Conservation (phyloP, 1,140 invertebrate genomes). For the Drosophila bocki region DNA sequence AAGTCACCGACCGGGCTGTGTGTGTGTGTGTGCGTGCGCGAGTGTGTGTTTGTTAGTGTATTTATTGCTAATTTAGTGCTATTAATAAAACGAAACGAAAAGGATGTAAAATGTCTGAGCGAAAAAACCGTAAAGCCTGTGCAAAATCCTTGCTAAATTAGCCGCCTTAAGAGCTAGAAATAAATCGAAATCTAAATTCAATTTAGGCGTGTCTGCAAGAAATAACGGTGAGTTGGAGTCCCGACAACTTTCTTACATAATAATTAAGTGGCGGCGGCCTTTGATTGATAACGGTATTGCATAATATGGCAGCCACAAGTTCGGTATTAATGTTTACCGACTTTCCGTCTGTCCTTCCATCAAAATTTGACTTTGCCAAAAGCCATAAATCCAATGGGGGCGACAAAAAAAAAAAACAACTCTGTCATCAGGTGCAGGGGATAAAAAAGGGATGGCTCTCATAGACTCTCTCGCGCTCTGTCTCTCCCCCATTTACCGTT, state of each 20-base stretch:
- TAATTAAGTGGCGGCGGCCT: not conserved
- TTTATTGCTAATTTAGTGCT: conserved; percentile 44
- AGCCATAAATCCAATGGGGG: conserved; percentile 23
- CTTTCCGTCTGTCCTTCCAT: conserved; percentile 26
- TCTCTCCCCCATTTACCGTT: conserved; percentile 17
- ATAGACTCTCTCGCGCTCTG: conserved; percentile 6
- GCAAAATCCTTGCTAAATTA: conserved; percentile 13
- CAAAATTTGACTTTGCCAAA: conserved; percentile 46
- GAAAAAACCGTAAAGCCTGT: conserved; percentile 16
- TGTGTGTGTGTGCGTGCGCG: conserved; percentile 24
- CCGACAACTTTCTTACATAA: conserved; percentile 25
- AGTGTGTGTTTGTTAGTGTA: conserved; percentile 54
- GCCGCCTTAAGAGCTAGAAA: conserved; percentile 6
- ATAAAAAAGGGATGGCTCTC: conserved; percentile 29
- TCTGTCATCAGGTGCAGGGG: conserved; percentile 39
- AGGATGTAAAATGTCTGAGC: conserved; percentile 11
- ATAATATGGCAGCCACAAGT: conserved; percentile 39
- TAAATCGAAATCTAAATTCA: conserved; percentile 15
- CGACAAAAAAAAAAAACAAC: conserved; percentile 23
- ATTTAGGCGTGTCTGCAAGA: conserved; percentile 43
- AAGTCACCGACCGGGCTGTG: conserved; percentile 40
- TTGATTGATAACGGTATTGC: conserved; percentile 24
- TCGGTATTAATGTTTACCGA: conserved; percentile 35
- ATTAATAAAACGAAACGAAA: conserved; percentile 23
- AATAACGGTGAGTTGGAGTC: conserved; percentile 24